phyloP scores from a whole-genome alignment of 2,888 invertebrate species.

The Chrysomela aeneicollis region DNA sequence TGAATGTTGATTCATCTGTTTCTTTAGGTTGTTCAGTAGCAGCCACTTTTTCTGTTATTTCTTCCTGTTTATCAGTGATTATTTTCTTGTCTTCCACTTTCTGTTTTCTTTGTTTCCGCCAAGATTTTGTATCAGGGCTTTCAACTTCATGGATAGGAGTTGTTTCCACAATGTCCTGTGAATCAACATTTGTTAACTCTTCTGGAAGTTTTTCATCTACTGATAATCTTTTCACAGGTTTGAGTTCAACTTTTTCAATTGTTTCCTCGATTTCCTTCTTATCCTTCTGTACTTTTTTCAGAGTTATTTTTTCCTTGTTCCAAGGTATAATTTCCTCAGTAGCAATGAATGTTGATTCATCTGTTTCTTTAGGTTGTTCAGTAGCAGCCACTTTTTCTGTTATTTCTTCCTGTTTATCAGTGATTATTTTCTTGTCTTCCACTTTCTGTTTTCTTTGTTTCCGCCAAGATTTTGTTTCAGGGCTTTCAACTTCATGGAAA shows the following conservation, averaged over 20 bases:
- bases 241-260: conserved; percentile 54
- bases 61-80: conserved; percentile 40
- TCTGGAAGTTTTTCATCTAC: conserved; percentile 25
- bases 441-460: conserved; percentile 31
- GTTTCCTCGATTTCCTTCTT: conserved; percentile 53
- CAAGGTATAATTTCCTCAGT: conserved; percentile 58
- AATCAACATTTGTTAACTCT: conserved; percentile 29
- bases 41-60: background rate
- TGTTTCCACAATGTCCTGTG: conserved; percentile 18
- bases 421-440: conserved; percentile 52
- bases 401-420: conserved; percentile 36
- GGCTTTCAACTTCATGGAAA: conserved; percentile 22
- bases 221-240: conserved; percentile 45
- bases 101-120: conserved; percentile 20
- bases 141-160: conserved; percentile 31
- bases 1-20: background rate
- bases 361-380: conserved; percentile 35
- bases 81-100: too few relatives aligned
- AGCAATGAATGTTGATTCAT: conserved; percentile 29
- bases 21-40: conserved; percentile 55
- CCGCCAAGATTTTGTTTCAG: conserved; percentile 24
- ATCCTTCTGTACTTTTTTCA: conserved; percentile 61
- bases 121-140: conserved; percentile 19
- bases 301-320: conserved; percentile 69
- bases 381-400: conserved; percentile 8